Percentiles rank a stretch among this genome's conserved stretches.
These are phyloP conservation scores for Argopecten irradians DNA, from an alignment of 1,140 invertebrate species.

Conservation along the genomic window DNA sequence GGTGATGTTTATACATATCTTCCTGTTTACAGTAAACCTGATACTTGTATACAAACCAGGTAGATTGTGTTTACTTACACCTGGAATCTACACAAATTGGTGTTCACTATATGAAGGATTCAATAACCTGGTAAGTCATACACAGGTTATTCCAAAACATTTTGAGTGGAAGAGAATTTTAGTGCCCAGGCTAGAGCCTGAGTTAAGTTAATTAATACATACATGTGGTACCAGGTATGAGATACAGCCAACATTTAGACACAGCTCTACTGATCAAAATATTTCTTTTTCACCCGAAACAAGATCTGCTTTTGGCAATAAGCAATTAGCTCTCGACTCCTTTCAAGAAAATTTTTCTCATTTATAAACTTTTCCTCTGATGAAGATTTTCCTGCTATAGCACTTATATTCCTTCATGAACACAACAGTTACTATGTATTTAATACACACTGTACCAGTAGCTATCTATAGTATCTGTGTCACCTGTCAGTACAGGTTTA, in stretches of 20 bases:
- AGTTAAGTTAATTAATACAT: background rate
- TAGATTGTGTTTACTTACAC: background rate
- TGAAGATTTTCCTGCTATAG: too few species aligned
- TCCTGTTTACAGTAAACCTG: background rate
- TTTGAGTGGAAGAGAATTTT: background rate
- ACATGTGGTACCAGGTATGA: background rate
- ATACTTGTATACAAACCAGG: background rate
- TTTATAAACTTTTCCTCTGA: too few species aligned
- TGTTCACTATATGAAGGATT: background rate
- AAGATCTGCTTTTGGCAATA: background rate
- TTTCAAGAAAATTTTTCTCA: too few species aligned
- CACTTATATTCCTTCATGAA: too few species aligned
- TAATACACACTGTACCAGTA: background rate
- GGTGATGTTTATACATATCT: background rate
- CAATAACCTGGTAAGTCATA: background rate
- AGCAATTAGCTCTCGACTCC: too few species aligned
- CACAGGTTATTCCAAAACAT: background rate
- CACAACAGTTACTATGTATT: too few species aligned
- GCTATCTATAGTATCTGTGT: background rate
- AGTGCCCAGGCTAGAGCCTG: background rate
- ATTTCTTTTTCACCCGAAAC: background rate
- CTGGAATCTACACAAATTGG: background rate
- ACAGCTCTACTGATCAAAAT: background rate
- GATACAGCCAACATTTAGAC: background rate
- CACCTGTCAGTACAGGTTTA: background rate